Percentiles rank a stretch among this genome's conserved stretches.
Conservation (phyloP, 2,888 invertebrate species). For the Xestia ashworthii region DNA sequence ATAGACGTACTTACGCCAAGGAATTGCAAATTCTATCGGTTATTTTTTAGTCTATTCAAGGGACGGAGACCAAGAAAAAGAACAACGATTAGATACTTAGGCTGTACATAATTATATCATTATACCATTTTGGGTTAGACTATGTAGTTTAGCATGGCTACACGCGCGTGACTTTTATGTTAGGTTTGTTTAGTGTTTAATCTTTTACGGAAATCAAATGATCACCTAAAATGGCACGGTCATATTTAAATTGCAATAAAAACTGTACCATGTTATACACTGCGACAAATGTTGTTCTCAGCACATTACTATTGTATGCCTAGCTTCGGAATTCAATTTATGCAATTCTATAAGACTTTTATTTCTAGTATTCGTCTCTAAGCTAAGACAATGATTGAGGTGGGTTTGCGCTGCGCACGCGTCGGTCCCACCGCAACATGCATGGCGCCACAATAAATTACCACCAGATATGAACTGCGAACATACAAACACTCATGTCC, state of each 20-base stretch:
- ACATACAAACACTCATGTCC: conserved; percentile 69
- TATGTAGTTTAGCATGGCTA: conserved; percentile 29
- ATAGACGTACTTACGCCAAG: conserved; percentile 76
- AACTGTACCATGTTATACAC: conserved; percentile 15
- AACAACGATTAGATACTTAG: conserved; percentile 41
- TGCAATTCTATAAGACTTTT: conserved; percentile 32
- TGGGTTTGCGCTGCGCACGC: conserved; percentile 64
- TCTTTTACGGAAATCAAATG: conserved; percentile 57
- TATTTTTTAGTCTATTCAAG: conserved; percentile 64
- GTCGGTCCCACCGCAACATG: conserved; percentile 65
- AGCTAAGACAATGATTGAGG: conserved; percentile 58
- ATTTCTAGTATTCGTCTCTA: conserved; percentile 62
- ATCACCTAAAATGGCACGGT: conserved; percentile 44
- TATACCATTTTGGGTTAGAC: conserved; percentile 45
- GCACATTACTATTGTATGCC: neutral
- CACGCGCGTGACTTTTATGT: conserved; percentile 48
- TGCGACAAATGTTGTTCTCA: conserved; percentile 11
- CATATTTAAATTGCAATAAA: conserved; percentile 49
- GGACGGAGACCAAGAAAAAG: conserved; percentile 42
- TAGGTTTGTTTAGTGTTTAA: conserved; percentile 40
- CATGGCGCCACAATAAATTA: conserved; percentile 79
- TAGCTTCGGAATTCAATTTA: conserved; percentile 1
- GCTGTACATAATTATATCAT: conserved; percentile 57
- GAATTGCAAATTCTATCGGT: conserved; percentile 75
- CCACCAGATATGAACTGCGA: conserved; percentile 74